A percentile compares a stretch with the other conserved stretches of the same genome.
These are phyloP conservation scores for Plutella xylostella DNA, from an alignment of 2,888 invertebrate genomes.

Conservation along the genomic window DNA sequence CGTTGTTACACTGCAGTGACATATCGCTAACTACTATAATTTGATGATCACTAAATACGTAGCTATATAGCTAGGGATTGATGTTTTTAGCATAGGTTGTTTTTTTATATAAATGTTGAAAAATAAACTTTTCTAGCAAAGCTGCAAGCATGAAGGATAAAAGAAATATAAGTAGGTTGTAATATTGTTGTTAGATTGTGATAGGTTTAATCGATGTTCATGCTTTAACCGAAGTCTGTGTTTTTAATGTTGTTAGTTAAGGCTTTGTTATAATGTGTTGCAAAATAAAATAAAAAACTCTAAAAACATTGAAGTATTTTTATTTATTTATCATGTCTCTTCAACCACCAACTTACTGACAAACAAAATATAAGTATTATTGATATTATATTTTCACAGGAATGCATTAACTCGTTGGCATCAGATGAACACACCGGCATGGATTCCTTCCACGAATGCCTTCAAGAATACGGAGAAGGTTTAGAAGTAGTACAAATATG, in stretches of 20 bases:
- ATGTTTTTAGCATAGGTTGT: no score
- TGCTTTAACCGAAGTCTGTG: slow-evolving; percentile 34
- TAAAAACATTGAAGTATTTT: background rate
- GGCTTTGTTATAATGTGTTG: slow-evolving; percentile 27
- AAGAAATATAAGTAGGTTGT: no score
- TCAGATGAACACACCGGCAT: slow-evolving; percentile 74
- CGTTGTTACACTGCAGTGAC: no score
- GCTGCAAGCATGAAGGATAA: no score
- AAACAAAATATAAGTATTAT: background rate
- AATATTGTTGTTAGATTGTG: no score
- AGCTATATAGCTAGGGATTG: background rate
- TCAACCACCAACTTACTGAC: background rate
- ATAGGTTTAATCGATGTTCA: slow-evolving; percentile 22
- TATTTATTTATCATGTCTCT: background rate
- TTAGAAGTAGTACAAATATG: slow-evolving; percentile 73
- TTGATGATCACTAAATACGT: no score
- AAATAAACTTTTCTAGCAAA: background rate
- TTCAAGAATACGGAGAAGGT: slow-evolving; percentile 74
- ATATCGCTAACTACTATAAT: no score
- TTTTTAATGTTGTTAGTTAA: slow-evolving; percentile 27
- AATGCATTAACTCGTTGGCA: slow-evolving; percentile 65
- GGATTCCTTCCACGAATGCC: slow-evolving; percentile 74
- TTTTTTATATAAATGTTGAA: no score
- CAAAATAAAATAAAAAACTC: slow-evolving; percentile 32
- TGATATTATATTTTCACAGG: slow-evolving; percentile 33